Base-by-base conservation (phyloP, 1,140 invertebrate genomes). In the Lamellibrachia luymesi region DNA sequence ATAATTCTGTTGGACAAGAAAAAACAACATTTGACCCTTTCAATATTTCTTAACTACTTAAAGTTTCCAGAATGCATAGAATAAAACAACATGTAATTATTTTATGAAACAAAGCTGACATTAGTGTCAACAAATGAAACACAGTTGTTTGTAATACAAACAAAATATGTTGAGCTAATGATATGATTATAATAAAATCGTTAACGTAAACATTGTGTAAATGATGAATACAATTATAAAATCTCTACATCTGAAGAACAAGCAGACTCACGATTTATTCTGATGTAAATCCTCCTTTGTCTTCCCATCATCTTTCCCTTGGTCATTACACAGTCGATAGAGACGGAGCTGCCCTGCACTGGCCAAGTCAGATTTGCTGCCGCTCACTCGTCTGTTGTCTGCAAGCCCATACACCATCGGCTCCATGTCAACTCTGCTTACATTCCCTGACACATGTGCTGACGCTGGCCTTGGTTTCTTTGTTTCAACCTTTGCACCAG, bases 331-430 rank as follows among this genome's bases (percentile, higher is more conserved):
- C 92, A 92, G 51, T 64, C 64, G 49, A 50, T 92, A 92, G 64
- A 64, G 92, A 7, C 51, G n/a, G 38, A 92, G 64, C 50, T 92
- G 51, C 8, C 64, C 92, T 92, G 64, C 50, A 51, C 92, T 50
- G 50, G 27, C 64, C 92, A 91, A 13, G 93, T 94, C 93, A 38
- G 94, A 92, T 64, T 94, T 93, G 92, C 94, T 95, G 10, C 95
- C 95, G 94, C 93, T 95, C 50, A 95, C 92, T 56, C 94, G 94
- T 56, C 94, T 93, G 51, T 95, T 94, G 80, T 93, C 92, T 64
- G 94, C 92, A 52, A 95, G 92, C 8, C 94, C 94, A 94, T 93
- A 95, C 6, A 95, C 94, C 38, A 94, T 95, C 22, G 95, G 95
- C 93, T 94, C 94, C 51, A 95, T 90, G 56, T 92, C 89, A n/a